Percentiles rank a stretch among this genome's conserved stretches.
Evolutionary conservation across 2,888 invertebrate species (phyloP).

Genomic region (Arctia plantaginis): DNA sequence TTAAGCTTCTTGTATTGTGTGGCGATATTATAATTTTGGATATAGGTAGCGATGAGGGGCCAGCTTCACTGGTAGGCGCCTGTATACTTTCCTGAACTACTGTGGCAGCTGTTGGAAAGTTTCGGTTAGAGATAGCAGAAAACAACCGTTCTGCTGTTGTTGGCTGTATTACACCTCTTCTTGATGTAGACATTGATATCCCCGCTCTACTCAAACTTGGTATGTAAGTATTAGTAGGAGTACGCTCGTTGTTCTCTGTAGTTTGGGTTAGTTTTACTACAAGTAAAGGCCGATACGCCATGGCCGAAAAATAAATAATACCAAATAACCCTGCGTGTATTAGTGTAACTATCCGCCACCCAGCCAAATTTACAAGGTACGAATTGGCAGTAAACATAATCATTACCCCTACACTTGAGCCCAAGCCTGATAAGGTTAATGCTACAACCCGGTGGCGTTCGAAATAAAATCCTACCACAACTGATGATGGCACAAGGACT

Average conservation of each 20-base stretch:
- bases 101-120: slow-evolving; percentile 77
- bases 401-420: slow-evolving; percentile 78
- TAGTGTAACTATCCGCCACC: slow-evolving; percentile 74
- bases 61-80: slow-evolving; percentile 50
- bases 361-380: slow-evolving; percentile 65
- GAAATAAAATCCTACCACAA: slow-evolving; percentile 82
- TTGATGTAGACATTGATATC: slow-evolving; percentile 53
- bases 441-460: slow-evolving; percentile 75
- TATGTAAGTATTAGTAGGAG: slow-evolving; percentile 76
- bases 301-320: slow-evolving; percentile 68
- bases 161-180: slow-evolving; percentile 49
- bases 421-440: slow-evolving; percentile 69
- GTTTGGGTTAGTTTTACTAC: slow-evolving; percentile 69
- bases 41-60: slow-evolving; percentile 64
- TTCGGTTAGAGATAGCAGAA: slow-evolving; percentile 62
- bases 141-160: slow-evolving; percentile 60
- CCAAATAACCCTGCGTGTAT: slow-evolving; percentile 75
- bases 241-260: slow-evolving; percentile 67
- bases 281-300: slow-evolving; percentile 74
- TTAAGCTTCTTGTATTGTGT: slow-evolving; percentile 65
- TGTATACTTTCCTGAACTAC: slow-evolving; percentile 58
- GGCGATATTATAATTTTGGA: slow-evolving; percentile 71
- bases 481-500: slow-evolving; percentile 68
- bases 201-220: slow-evolving; percentile 68
- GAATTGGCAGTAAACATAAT: slow-evolving; percentile 70